Evolutionary conservation across 2,888 invertebrate species (phyloP).

Genomic region (Acronicta psi): DNA sequence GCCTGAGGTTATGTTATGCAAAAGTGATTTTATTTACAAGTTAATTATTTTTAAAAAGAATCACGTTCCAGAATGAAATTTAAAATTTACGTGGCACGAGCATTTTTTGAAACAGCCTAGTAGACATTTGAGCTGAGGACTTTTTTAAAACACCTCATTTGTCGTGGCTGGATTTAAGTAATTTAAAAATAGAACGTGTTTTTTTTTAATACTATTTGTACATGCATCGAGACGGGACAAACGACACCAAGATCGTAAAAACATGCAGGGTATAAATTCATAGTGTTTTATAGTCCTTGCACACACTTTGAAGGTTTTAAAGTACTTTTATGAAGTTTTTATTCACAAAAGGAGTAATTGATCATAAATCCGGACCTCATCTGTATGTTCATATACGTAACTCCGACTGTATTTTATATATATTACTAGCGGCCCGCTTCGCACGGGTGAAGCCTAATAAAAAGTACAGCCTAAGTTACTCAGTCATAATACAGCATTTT

Average conservation of each 20-base stretch:
- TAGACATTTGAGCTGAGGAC: not conserved
- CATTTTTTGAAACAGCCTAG: constrained; percentile 3
- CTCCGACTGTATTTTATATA: too few relatives aligned
- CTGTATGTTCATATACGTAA: too few relatives aligned
- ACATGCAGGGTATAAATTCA: constrained; percentile 20
- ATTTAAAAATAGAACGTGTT: constrained; percentile 3
- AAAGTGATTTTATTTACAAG: constrained; percentile 56
- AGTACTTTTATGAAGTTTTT: not conserved
- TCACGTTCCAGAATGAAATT: constrained; percentile 30
- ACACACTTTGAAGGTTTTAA: constrained; percentile 6
- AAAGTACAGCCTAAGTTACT: too few relatives aligned
- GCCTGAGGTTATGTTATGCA: constrained; percentile 43
- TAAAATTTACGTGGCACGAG: constrained; percentile 8
- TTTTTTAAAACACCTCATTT: not conserved
- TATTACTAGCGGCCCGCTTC: too few relatives aligned
- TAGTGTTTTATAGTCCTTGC: constrained; percentile 12
- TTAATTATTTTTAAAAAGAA: constrained; percentile 58
- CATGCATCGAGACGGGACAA: constrained; percentile 17
- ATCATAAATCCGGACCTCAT: not conserved
- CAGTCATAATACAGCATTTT: too few relatives aligned
- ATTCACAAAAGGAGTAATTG: not conserved
- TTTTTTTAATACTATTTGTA: constrained; percentile 20
- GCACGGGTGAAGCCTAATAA: too few relatives aligned
- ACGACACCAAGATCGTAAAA: constrained; percentile 17
- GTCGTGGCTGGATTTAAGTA: not conserved